Conservation (phyloP, 2,797 vertebrate genomes). For the Poecilia picta region DNA sequence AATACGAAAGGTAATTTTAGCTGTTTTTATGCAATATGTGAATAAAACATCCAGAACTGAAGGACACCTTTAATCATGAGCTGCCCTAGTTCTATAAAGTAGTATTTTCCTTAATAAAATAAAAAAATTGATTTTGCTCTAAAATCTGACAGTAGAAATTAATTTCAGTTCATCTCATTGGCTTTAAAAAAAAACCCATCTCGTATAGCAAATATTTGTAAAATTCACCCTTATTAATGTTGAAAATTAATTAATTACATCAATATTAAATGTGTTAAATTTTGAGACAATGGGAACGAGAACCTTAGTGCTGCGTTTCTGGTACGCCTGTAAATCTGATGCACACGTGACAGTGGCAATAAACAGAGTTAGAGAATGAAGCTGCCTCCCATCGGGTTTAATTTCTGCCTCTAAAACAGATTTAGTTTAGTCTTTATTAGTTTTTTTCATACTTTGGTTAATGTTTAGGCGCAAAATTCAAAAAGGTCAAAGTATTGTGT, state of each 20-base stretch:
- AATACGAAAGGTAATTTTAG: neutral
- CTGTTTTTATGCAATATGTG: neutral
- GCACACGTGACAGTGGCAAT: too few relatives aligned
- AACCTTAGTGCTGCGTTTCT: too few relatives aligned
- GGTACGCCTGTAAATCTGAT: too few relatives aligned
- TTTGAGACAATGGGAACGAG: too few relatives aligned
- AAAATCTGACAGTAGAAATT: neutral
- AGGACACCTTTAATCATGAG: neutral
- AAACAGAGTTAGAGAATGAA: too few relatives aligned
- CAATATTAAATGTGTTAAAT: neutral
- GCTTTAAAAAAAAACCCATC: neutral
- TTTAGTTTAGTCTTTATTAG: too few relatives aligned
- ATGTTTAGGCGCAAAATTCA: too few relatives aligned
- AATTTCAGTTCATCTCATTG: neutral
- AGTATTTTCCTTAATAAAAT: neutral
- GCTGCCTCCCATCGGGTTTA: too few relatives aligned
- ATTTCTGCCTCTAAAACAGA: too few relatives aligned
- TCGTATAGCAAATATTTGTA: neutral
- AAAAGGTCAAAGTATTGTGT: too few relatives aligned
- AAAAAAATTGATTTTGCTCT: neutral
- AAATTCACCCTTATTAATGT: neutral
- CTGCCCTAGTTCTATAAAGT: neutral
- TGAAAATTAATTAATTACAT: neutral
- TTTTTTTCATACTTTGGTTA: too few relatives aligned
- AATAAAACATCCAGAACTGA: neutral